These are phyloP conservation scores for Aratinga solstitialis DNA, from an alignment of 2,797 vertebrate genomes.

Conservation along the genomic window DNA sequence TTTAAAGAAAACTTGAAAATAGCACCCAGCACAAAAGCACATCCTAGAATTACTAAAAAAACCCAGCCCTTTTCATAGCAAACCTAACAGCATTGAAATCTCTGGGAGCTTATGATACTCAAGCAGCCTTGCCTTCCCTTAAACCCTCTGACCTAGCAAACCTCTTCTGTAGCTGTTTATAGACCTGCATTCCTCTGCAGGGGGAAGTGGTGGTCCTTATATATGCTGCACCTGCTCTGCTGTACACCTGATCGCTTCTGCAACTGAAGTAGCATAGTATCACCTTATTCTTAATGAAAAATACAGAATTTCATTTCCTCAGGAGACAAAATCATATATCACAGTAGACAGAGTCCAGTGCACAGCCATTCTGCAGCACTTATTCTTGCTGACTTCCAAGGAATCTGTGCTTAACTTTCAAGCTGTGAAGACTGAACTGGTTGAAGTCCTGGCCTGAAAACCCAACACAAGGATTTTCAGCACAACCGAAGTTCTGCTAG, in stretches of 20 bases:
- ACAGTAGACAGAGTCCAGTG: background rate
- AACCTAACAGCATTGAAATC: background rate
- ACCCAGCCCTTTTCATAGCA: background rate
- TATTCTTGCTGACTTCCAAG: background rate
- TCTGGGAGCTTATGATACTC: background rate
- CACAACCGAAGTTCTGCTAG: background rate
- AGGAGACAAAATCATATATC: slow-evolving; percentile 61
- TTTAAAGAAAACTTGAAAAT: slow-evolving; percentile 33
- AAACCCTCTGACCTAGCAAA: slow-evolving; percentile 44
- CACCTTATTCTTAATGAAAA: slow-evolving; percentile 72
- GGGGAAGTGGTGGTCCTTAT: slow-evolving; percentile 45
- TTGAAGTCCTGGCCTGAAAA: background rate
- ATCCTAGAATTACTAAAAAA: slow-evolving; percentile 14
- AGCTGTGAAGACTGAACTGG: fast-evolving
- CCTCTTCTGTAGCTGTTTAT: slow-evolving; percentile 49
- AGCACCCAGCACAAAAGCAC: slow-evolving; percentile 4
- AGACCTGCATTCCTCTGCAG: slow-evolving; percentile 34
- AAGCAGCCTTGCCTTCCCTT: background rate
- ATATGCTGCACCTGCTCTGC: slow-evolving; percentile 51
- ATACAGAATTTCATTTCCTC: slow-evolving; percentile 70
- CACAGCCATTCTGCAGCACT: background rate
- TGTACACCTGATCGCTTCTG: slow-evolving; percentile 61
- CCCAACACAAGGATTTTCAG: background rate
- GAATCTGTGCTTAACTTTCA: background rate
- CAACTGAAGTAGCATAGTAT: slow-evolving; percentile 32